Conservation (phyloP, 2,888 invertebrate genomes). For the Deilephila porcellus region DNA sequence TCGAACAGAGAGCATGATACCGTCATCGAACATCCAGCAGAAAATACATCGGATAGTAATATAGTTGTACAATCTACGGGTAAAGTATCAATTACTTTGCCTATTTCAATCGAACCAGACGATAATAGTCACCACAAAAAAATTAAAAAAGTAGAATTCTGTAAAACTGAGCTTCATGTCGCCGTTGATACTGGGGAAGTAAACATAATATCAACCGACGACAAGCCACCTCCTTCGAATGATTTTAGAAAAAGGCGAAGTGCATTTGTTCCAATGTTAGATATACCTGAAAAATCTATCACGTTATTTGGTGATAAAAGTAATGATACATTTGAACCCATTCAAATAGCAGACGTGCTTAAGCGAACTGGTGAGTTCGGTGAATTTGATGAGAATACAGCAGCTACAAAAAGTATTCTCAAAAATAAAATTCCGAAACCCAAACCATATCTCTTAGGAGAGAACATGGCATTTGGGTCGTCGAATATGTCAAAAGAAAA, state of each 20-base stretch:
- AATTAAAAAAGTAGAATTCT: constrained; percentile 92
- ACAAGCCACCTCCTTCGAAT: constrained; percentile 93
- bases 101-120: constrained; percentile 64
- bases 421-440: constrained; percentile 91
- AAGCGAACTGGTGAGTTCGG: constrained; percentile 57
- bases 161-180: constrained; percentile 95
- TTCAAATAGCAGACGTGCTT: constrained; percentile 46
- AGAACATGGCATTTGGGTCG: constrained; percentile 83
- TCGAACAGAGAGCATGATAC: constrained; percentile 58
- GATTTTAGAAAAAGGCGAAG: constrained; percentile 90
- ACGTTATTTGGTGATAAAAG: constrained; percentile 86
- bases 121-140: constrained; percentile 62
- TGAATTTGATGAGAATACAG: constrained; percentile 81
- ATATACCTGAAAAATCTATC: constrained; percentile 81
- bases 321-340: constrained; percentile 53
- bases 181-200: constrained; percentile 93
- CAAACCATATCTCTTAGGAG: constrained; percentile 89
- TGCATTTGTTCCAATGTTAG: constrained; percentile 75
- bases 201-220: constrained; percentile 94
- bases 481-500: constrained; percentile 47
- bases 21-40: constrained; percentile 58
- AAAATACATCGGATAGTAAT: constrained; percentile 65
- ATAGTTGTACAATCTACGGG: constrained; percentile 72
- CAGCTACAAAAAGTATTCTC: constrained; percentile 88
- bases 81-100: constrained; percentile 75